These are phyloP conservation scores for Caenorhabditis sp. DNA, from an alignment of 2,888 invertebrate species.

Conservation along the genomic window DNA sequence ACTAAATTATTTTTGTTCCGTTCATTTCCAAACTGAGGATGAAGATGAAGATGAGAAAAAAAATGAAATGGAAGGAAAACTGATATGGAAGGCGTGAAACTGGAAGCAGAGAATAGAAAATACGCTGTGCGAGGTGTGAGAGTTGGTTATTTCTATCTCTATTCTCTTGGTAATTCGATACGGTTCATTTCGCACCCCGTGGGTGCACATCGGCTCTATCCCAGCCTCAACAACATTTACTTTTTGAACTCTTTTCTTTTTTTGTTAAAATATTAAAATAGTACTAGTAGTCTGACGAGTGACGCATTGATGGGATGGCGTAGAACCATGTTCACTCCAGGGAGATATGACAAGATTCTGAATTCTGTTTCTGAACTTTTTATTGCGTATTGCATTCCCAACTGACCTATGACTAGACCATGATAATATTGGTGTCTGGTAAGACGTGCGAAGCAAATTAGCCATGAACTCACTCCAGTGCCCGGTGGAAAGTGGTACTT, in stretches of 20 bases:
- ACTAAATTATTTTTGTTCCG: constrained; percentile 8
- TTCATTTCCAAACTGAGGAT: constrained; percentile 2
- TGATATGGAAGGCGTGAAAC: constrained; percentile 53
- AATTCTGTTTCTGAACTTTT: not conserved
- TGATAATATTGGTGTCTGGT: no score
- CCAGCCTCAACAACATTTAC: constrained; percentile 8
- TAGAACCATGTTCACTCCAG: not conserved
- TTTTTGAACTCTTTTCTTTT: constrained; percentile 20
- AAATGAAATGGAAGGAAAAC: no score
- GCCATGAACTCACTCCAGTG: no score
- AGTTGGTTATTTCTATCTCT: constrained; percentile 21
- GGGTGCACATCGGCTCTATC: constrained; percentile 1
- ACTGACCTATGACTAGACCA: not conserved
- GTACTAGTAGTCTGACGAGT: constrained; percentile 36
- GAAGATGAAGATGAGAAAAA: no score
- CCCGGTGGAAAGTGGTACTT: constrained; percentile 31
- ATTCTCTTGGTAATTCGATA: constrained; percentile 46
- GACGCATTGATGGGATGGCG: constrained; percentile 46
- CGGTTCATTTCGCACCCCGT: constrained; percentile 8
- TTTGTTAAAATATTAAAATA: not conserved
- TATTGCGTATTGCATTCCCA: no score
- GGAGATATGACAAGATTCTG: not conserved
- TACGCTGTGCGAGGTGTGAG: constrained; percentile 12
- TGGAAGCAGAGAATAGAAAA: not conserved
- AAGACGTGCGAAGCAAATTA: no score